Conservation (phyloP, 2,113 vertebrate species). For the Hydropotes inermis region DNA sequence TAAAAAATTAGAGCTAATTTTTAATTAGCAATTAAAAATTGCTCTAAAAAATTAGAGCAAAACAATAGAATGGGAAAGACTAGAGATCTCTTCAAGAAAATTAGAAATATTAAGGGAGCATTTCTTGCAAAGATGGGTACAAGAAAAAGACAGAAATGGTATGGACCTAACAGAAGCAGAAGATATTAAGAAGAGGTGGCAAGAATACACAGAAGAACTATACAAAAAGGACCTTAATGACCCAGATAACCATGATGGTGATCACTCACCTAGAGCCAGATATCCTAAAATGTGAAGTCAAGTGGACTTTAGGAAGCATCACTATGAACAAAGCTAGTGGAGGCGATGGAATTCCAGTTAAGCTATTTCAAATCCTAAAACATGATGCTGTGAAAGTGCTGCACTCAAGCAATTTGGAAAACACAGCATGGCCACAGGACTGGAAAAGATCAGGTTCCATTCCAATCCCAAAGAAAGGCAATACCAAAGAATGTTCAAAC, state of each 20-base stretch:
- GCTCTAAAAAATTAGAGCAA: neutral
- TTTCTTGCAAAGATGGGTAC: neutral
- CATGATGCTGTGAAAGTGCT: neutral
- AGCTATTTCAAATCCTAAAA: neutral
- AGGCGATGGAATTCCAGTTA: neutral
- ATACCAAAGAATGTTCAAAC: neutral
- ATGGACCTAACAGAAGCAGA: neutral
- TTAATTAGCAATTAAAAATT: no score
- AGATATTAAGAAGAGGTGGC: neutral
- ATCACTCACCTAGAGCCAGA: neutral
- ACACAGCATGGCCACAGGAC: neutral
- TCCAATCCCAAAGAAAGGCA: neutral
- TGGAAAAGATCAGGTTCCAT: neutral
- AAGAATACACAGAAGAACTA: neutral
- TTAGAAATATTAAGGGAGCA: neutral
- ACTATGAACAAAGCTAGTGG: neutral
- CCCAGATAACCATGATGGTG: neutral
- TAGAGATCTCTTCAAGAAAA: neutral
- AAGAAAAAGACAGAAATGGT: neutral
- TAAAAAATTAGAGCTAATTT: neutral
- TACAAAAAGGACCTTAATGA: neutral
- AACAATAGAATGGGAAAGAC: neutral
- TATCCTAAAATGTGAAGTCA: neutral
- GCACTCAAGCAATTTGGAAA: neutral
- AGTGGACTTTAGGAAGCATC: neutral